Conservation (phyloP, 1,140 invertebrate species). For the Drosophila pectinifera region DNA sequence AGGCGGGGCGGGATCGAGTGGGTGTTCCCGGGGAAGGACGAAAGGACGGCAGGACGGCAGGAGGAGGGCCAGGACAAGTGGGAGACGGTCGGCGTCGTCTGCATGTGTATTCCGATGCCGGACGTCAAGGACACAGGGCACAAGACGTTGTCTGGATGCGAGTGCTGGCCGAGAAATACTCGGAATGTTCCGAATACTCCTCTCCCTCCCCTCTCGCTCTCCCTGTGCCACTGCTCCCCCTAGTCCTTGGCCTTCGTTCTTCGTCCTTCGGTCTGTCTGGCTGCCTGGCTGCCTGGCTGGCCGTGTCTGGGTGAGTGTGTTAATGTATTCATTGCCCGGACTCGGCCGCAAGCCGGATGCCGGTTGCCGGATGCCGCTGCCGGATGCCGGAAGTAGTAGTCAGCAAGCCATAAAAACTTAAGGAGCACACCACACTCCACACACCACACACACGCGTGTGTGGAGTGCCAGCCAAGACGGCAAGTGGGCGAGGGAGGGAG, state of each 20-base stretch:
- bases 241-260: neutral
- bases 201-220: neutral
- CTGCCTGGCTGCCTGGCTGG: conserved; percentile 11
- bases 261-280: neutral
- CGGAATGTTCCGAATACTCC: neutral
- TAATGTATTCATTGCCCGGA: conserved; percentile 77
- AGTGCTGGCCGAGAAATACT: conserved; percentile 14
- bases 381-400: conserved; percentile 79
- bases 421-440: conserved; percentile 50
- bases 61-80: conserved; percentile 6
- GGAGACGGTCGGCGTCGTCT: conserved; percentile 3
- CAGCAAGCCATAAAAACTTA: conserved; percentile 83
- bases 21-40: neutral
- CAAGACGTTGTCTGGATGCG: conserved; percentile 33
- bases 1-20: conserved; percentile 11
- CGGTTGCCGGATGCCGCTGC: conserved; percentile 28
- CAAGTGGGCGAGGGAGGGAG: conserved; percentile 30
- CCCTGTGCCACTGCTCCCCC: too few relatives aligned
- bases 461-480: conserved; percentile 12
- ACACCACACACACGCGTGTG: conserved; percentile 15
- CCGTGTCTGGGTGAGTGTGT: conserved; percentile 65
- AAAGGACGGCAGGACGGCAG: neutral
- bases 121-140: conserved; percentile 57
- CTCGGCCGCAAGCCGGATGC: conserved; percentile 19
- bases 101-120: conserved; percentile 60